Conservation (phyloP, 2,797 vertebrate species). For the Echeneis naucrates region DNA sequence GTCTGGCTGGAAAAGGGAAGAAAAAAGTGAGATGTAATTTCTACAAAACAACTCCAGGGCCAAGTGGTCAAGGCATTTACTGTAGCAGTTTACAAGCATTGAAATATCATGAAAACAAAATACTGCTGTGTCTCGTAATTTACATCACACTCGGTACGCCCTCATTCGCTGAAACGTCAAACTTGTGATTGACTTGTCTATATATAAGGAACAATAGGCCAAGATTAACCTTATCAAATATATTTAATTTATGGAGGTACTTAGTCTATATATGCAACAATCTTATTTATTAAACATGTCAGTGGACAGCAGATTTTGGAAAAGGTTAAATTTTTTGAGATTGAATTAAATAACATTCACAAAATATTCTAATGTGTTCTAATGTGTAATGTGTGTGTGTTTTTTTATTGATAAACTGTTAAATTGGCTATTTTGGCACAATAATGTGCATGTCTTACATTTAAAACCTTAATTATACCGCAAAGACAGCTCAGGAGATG, state of each 20-base stretch:
- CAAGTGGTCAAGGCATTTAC: conserved; percentile 74
- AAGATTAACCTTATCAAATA: conserved; percentile 47
- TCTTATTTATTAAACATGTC: conserved; percentile 17
- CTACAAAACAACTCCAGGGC: conserved; percentile 72
- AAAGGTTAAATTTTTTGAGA: conserved; percentile 15
- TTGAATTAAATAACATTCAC: conserved; percentile 21
- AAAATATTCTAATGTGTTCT: background rate
- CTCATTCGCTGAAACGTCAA: conserved; percentile 37
- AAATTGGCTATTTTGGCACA: conserved; percentile 28
- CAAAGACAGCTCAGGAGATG: conserved; percentile 44
- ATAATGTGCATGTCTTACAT: conserved; percentile 43
- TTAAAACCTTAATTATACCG: conserved; percentile 66
- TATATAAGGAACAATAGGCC: conserved; percentile 34
- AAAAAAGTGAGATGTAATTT: conserved; percentile 75
- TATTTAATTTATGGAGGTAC: conserved; percentile 32
- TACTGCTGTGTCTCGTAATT: conserved; percentile 47
- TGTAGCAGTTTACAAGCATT: conserved; percentile 59
- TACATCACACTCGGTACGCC: conserved; percentile 19
- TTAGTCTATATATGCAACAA: conserved; percentile 33
- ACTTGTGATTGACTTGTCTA: conserved; percentile 33
- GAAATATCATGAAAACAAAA: conserved; percentile 73
- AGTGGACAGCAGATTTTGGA: background rate
- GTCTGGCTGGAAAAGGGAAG: conserved; percentile 40
- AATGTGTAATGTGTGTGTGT: too few species aligned
- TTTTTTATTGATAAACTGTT: background rate